phyloP scores from a whole-genome alignment of 2,797 vertebrate species.

The Anolis apletophallus region DNA sequence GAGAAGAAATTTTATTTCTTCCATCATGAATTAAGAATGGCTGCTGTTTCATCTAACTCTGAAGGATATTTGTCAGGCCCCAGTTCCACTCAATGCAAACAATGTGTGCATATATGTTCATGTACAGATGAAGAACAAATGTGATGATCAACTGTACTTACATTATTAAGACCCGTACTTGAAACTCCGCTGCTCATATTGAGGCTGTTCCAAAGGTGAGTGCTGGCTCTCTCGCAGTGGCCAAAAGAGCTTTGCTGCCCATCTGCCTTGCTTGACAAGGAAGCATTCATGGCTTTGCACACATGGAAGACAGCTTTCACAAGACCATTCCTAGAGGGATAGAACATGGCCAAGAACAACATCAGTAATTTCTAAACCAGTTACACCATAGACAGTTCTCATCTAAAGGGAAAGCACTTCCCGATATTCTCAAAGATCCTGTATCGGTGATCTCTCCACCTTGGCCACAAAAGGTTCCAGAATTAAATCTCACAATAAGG shows the following conservation, averaged over 20 bases:
- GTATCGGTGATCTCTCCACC: neutral
- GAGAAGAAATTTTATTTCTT: conserved; percentile 19
- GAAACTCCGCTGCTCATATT: conserved; percentile 79
- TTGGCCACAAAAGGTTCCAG: neutral
- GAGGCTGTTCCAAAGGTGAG: conserved; percentile 89
- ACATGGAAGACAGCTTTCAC: conserved; percentile 89
- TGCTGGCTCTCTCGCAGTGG: conserved; percentile 91
- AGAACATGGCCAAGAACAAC: neutral
- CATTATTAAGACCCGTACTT: conserved; percentile 87
- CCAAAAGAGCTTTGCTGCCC: conserved; percentile 83
- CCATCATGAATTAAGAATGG: neutral
- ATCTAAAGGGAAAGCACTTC: neutral
- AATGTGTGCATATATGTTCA: neutral
- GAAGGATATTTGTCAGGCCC: neutral
- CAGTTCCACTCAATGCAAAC: neutral
- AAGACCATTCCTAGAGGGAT: conserved; percentile 84
- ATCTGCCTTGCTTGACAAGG: conserved; percentile 88
- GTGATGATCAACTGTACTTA: conserved; percentile 63
- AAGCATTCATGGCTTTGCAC: conserved; percentile 92
- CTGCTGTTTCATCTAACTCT: neutral
- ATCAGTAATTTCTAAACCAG: neutral
- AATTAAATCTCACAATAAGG: neutral
- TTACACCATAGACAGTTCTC: neutral
- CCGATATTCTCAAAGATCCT: neutral
- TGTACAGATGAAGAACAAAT: neutral